Percentiles rank a stretch among this genome's conserved stretches.
Evolutionary conservation across 2,797 vertebrate species (phyloP).

Genomic region (Sarcoramphus papa): DNA sequence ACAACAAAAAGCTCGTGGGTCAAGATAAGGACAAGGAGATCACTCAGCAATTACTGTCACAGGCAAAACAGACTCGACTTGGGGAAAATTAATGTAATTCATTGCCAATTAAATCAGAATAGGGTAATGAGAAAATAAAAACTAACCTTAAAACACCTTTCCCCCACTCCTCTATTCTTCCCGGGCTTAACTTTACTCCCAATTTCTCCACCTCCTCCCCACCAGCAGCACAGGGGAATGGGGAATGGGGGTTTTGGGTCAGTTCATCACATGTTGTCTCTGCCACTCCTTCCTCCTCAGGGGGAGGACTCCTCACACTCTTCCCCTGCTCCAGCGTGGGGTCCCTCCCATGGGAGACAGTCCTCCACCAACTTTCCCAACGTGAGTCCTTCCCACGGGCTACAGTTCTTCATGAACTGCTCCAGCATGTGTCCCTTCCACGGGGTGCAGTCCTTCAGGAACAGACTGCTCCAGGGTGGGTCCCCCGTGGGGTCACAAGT

Average conservation of each 20-base stretch:
- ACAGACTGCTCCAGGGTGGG: not conserved
- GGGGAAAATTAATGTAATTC: not conserved
- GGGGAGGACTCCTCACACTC: not conserved
- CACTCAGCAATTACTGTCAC: rapidly evolving
- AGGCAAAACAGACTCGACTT: not conserved
- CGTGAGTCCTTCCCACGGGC: not conserved
- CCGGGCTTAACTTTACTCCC: rapidly evolving
- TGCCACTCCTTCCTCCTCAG: not conserved
- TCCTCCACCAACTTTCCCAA: not conserved
- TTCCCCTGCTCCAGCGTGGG: not conserved
- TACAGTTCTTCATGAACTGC: too few relatives aligned
- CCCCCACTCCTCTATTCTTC: not conserved
- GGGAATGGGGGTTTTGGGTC: rapidly evolving
- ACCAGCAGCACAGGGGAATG: rapidly evolving
- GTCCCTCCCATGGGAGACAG: not conserved
- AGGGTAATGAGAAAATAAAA: not conserved
- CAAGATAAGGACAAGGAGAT: not conserved
- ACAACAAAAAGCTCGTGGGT: not conserved
- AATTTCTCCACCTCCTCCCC: not conserved
- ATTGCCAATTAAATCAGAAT: not conserved
- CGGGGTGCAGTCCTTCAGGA: too few relatives aligned
- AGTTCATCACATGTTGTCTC: rapidly evolving
- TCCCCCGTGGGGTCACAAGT: rapidly evolving
- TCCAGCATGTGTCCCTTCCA: not conserved
- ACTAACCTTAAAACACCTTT: not conserved